phyloP scores from a whole-genome alignment of 2,113 vertebrate genomes.

The Otolemur garnettii region DNA sequence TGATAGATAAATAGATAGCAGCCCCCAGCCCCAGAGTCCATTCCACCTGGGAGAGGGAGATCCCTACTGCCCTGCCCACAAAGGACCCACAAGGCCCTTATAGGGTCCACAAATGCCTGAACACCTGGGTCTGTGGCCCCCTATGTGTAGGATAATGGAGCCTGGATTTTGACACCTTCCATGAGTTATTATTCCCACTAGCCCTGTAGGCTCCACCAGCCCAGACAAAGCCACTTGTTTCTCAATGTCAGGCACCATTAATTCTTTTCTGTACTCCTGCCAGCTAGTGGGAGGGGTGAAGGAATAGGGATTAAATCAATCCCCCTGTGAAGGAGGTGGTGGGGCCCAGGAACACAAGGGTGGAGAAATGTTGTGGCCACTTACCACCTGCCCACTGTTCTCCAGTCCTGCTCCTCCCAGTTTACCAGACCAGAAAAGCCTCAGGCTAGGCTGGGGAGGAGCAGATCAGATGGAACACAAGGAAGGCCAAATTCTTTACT shows the following conservation, averaged over 20 bases:
- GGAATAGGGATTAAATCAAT: background rate
- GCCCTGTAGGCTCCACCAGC: background rate
- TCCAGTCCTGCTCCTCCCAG: background rate
- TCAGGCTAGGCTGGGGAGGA: background rate
- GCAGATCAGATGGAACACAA: background rate
- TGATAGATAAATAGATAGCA: too few species aligned
- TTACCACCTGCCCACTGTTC: background rate
- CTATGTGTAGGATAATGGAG: background rate
- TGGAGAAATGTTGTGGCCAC: background rate
- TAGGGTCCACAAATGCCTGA: background rate
- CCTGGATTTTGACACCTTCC: constrained; percentile 1
- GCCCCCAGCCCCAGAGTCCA: background rate
- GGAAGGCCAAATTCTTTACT: background rate
- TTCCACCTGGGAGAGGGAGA: background rate
- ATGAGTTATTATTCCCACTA: constrained; percentile 44
- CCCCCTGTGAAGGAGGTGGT: background rate
- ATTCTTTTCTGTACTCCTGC: background rate
- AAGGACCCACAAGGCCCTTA: background rate
- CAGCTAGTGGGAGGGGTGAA: background rate
- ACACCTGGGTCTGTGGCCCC: background rate
- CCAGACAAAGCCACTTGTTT: constrained; percentile 41
- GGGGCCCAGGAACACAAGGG: background rate
- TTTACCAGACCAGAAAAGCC: background rate
- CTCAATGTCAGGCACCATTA: background rate
- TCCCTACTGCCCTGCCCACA: background rate